Evolutionary conservation across 2,888 invertebrate genomes (phyloP).

Genomic region (Hypsopygia costalis): DNA sequence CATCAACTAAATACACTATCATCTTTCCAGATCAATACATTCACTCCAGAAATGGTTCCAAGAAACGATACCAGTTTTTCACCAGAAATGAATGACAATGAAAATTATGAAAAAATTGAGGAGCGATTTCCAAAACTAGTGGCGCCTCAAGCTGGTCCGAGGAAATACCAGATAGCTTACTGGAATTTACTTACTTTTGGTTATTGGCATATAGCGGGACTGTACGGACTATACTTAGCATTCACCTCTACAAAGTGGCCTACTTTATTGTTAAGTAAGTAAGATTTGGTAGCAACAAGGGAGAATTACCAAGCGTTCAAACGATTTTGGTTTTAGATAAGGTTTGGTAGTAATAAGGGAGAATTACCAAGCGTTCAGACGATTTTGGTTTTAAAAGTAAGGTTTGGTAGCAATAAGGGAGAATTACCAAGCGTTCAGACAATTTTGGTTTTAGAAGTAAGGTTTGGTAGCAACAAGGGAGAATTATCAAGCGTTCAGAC

Average conservation of each 20-base stretch:
- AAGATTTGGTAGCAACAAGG: not conserved
- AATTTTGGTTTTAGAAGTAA: too few species aligned
- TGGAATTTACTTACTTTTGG: conserved; percentile 31
- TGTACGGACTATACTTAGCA: conserved; percentile 39
- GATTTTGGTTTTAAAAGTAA: not conserved
- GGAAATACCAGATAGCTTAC: conserved; percentile 34
- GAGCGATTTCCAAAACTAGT: not conserved
- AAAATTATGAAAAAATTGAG: not conserved
- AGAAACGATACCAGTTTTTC: not conserved
- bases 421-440: too few species aligned
- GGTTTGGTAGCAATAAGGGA: too few species aligned
- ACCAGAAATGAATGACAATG: not conserved
- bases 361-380: too few species aligned
- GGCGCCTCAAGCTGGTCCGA: conserved; percentile 15
- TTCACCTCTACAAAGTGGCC: conserved; percentile 38
- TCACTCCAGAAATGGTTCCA: not conserved
- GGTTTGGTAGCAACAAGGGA: too few species aligned
- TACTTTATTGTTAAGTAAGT: conserved; percentile 37
- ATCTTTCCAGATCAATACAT: too few species aligned
- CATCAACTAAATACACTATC: too few species aligned
- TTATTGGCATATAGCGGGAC: conserved; percentile 36
- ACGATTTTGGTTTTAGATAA: not conserved
- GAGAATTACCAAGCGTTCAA: too few species aligned
- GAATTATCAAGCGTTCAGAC: too few species aligned
- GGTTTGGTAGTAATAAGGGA: too few species aligned